Evolutionary conservation across 2,113 vertebrate genomes (phyloP).

Genomic region (Silurus asotus): DNA sequence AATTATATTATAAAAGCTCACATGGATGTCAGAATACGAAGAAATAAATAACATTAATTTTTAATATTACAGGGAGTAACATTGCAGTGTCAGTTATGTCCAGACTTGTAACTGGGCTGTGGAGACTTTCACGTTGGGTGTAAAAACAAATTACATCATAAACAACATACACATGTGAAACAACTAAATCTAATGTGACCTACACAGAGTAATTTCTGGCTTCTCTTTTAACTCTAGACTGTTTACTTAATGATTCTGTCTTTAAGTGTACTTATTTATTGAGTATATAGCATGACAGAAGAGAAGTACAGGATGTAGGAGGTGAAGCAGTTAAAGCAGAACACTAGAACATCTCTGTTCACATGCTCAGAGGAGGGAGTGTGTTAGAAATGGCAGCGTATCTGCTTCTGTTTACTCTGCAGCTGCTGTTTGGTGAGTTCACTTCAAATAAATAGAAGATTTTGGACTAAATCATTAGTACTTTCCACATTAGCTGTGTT

Average conservation of each 20-base stretch:
- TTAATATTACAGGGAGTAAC: no score
- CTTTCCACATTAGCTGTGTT: not conserved
- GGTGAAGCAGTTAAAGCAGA: not conserved
- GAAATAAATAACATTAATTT: no score
- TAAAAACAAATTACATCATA: not conserved
- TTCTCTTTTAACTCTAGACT: not conserved
- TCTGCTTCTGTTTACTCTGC: not conserved
- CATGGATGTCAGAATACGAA: no score
- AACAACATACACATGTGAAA: not conserved
- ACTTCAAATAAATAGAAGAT: not conserved
- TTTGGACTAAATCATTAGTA: not conserved
- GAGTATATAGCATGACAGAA: not conserved
- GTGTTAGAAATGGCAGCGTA: not conserved
- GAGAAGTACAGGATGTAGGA: not conserved
- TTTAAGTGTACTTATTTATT: not conserved
- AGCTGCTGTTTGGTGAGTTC: constrained; percentile 10
- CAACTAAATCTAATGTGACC: not conserved
- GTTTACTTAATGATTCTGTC: not conserved
- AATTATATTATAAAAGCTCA: no score
- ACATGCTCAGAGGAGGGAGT: not conserved
- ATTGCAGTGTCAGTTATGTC: no score
- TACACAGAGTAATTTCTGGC: not conserved
- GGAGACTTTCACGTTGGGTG: no score
- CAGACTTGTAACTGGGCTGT: no score
- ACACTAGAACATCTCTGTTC: not conserved